phyloP scores from a whole-genome alignment of 2,888 invertebrate genomes.

The Neoscelio sp. region DNA sequence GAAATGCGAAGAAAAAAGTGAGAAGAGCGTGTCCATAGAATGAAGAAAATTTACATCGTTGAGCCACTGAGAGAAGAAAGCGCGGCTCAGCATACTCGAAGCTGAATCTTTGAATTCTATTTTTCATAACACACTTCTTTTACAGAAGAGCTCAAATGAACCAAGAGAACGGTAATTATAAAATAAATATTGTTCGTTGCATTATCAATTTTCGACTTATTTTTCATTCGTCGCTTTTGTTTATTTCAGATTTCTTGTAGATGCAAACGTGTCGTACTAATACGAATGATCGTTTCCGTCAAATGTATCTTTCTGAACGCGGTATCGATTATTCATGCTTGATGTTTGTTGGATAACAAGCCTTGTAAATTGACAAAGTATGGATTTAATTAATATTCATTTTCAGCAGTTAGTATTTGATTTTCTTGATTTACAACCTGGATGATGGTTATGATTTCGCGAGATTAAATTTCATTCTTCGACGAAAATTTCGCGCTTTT shows the following conservation, averaged over 20 bases:
- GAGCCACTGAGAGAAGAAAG: slow-evolving; percentile 52
- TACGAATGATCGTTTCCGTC: not conserved
- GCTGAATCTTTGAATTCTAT: slow-evolving; percentile 53
- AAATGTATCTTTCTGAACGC: slow-evolving; percentile 21
- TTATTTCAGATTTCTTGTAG: slow-evolving; percentile 2
- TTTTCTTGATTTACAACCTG: not conserved
- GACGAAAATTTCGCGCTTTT: not conserved
- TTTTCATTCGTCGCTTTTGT: not conserved
- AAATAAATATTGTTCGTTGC: slow-evolving; percentile 22
- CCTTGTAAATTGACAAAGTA: slow-evolving; percentile 16
- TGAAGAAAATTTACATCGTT: slow-evolving; percentile 51
- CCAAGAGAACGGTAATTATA: slow-evolving; percentile 34
- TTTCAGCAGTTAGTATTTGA: too few relatives aligned
- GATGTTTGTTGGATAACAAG: slow-evolving; percentile 6
- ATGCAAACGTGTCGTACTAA: not conserved
- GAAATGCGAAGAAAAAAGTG: slow-evolving; percentile 43
- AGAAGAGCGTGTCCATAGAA: slow-evolving; percentile 35
- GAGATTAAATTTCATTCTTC: too few relatives aligned
- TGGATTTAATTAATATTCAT: slow-evolving; percentile 16
- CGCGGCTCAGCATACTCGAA: slow-evolving; percentile 31
- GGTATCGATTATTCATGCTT: slow-evolving; percentile 15
- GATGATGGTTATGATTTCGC: not conserved
- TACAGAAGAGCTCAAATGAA: not conserved
- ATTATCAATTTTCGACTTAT: not conserved
- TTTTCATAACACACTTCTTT: slow-evolving; percentile 25